Evolutionary conservation across 2,113 vertebrate genomes (phyloP).

Genomic region (Macquaria ambigua): DNA sequence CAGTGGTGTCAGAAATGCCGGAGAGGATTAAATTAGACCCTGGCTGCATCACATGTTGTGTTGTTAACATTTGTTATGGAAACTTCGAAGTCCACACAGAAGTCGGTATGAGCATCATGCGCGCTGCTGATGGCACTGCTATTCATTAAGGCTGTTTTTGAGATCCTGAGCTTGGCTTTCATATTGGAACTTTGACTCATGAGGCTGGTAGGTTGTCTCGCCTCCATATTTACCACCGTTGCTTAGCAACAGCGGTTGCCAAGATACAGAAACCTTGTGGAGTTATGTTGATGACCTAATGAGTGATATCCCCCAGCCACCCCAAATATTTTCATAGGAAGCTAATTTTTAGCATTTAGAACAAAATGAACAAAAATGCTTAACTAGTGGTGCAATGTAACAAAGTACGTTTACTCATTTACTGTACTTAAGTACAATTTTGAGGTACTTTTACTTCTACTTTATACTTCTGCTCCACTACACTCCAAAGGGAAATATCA

Average conservation of each 20-base stretch:
- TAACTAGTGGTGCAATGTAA: not conserved
- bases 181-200: constrained; percentile 74
- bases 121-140: constrained; percentile 44
- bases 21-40: constrained; percentile 63
- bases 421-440: not conserved
- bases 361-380: not conserved
- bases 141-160: constrained; percentile 60
- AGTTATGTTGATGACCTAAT: constrained; percentile 65
- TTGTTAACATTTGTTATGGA: constrained; percentile 73
- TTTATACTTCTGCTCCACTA: not conserved
- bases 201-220: constrained; percentile 57
- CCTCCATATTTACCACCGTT: constrained; percentile 73
- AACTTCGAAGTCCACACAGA: constrained; percentile 54
- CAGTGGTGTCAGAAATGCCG: constrained; percentile 66
- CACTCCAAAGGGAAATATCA: not conserved
- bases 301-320: constrained; percentile 49
- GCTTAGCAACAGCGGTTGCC: constrained; percentile 62
- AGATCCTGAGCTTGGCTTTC: constrained; percentile 62
- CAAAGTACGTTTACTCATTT: not conserved
- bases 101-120: constrained; percentile 44
- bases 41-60: constrained; percentile 56
- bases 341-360: constrained; percentile 58
- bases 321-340: constrained; percentile 53
- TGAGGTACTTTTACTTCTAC: not conserved
- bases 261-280: constrained; percentile 59